Conservation (phyloP, 2,888 invertebrate species). For the Dryocosmus kuriphilus region DNA sequence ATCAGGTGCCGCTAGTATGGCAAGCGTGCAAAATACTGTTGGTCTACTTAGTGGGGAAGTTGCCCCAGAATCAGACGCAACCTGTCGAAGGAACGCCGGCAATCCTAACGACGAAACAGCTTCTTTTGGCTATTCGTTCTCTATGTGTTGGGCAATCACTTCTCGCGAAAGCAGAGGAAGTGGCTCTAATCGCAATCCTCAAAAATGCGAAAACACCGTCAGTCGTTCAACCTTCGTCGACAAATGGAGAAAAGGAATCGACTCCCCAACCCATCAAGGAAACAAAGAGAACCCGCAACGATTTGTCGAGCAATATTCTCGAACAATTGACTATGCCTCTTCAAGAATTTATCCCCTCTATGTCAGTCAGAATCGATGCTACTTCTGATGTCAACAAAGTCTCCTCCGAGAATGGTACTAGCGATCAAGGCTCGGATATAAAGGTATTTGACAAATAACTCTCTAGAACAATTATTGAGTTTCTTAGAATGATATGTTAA, state of each 20-base stretch:
- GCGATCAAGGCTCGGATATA: constrained; percentile 77
- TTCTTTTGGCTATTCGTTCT: constrained; percentile 84
- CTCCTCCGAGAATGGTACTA: constrained; percentile 72
- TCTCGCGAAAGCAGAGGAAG: constrained; percentile 87
- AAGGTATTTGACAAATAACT: constrained; percentile 72
- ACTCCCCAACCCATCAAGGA: constrained; percentile 80
- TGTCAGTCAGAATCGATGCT: constrained; percentile 76
- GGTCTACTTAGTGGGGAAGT: constrained; percentile 81
- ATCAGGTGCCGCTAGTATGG: constrained; percentile 83
- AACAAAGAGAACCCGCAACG: constrained; percentile 82
- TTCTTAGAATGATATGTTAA: too few species aligned
- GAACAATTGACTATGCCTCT: constrained; percentile 86
- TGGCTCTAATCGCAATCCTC: constrained; percentile 86
- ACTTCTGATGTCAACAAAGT: constrained; percentile 77
- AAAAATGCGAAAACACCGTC: constrained; percentile 84
- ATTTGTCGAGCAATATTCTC: constrained; percentile 85
- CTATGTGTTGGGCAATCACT: constrained; percentile 86
- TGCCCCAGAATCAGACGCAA: constrained; percentile 72
- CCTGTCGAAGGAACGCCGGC: constrained; percentile 71
- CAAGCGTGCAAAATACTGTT: constrained; percentile 85
- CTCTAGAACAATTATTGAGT: too few species aligned
- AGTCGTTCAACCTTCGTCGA: constrained; percentile 77
- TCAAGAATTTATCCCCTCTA: constrained; percentile 79
- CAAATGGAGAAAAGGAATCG: constrained; percentile 80
- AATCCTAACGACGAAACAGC: constrained; percentile 79